Conservation (phyloP, 2,888 invertebrate species). For the Drosophila pegasa region DNA sequence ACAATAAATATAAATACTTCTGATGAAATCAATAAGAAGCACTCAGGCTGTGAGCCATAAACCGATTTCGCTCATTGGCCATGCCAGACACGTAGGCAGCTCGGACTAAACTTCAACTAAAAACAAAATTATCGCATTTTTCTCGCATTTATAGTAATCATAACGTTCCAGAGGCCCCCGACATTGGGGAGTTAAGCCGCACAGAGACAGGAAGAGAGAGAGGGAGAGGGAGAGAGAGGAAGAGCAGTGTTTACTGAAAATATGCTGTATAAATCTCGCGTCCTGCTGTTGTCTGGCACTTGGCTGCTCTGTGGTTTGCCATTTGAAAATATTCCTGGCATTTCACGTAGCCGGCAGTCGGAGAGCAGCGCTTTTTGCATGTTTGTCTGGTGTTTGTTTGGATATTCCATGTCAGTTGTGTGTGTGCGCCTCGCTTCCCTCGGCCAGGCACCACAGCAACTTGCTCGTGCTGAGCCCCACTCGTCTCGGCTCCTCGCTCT, state of each 20-base stretch:
- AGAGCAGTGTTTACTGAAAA: slow-evolving; percentile 23
- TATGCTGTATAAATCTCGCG: slow-evolving; percentile 42
- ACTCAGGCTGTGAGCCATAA: slow-evolving; percentile 45
- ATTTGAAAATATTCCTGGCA: slow-evolving; percentile 59
- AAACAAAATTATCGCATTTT: slow-evolving; percentile 74
- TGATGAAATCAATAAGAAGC: slow-evolving; percentile 62
- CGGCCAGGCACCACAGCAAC: not conserved
- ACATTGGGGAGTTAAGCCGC: not conserved
- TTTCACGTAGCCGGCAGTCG: slow-evolving; percentile 45
- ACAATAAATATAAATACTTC: slow-evolving; percentile 3
- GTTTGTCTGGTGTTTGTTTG: slow-evolving; percentile 49
- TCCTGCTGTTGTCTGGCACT: slow-evolving; percentile 24
- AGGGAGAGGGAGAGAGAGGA: not conserved
- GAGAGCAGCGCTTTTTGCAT: slow-evolving; percentile 44
- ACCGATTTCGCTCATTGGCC: slow-evolving; percentile 49
- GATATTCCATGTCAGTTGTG: slow-evolving; percentile 15
- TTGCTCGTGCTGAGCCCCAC: not conserved
- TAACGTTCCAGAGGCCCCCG: slow-evolving; percentile 37
- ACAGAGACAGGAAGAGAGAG: not conserved
- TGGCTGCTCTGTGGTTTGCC: slow-evolving; percentile 16
- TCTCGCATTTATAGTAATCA: slow-evolving; percentile 69
- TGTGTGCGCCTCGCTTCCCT: slow-evolving; percentile 6
- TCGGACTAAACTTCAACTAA: slow-evolving; percentile 53
- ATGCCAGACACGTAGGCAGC: slow-evolving; percentile 60
- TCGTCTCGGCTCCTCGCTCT: slow-evolving; percentile 1